Base-by-base conservation (phyloP, 2,797 vertebrate species). In the Lophura swinhoii region DNA sequence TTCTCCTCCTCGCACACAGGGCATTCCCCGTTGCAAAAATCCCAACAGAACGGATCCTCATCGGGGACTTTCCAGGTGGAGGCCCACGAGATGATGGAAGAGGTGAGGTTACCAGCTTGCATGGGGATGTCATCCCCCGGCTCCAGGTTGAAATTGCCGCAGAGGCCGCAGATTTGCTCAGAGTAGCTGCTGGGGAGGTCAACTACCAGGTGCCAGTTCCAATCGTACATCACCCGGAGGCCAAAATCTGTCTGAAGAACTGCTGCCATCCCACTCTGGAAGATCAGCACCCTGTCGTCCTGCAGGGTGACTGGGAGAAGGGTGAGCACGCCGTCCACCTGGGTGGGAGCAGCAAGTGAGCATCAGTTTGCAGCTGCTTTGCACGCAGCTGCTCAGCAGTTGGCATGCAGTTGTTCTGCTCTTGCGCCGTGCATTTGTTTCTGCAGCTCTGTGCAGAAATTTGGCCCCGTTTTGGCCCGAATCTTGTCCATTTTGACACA, bases 141-240 rank as follows among this genome's bases (percentile, higher is more conserved):
- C 23, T 98, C 88, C 21, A 97, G 96, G 1, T 99, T 98, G 66
- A 98, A 99, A 93, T 99, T 98, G 26, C 98, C 98, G 3, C 99
- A 99, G 43, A 99, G 95, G 44, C 98, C 98, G 1, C 98, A 98
- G 35, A 98, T 97, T 6, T 94, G 96, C 44, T 87, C 85, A 7
- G 70, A 98, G 97, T 98, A 99, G 76, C 95, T 97, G 60, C 97
- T 96, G 21, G 98, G 98, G 28, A 99, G 95, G 75, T 90, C 97
- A 26, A 99, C 55, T 7, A 93, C 14, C 39, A 99, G 72, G 7
- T 92, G n/a, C 79, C 81, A 93, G 79, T 97, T 97, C 98, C 98
- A 98, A 91, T 98, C 96, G 1, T 98, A 99, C 6, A 73, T 96
- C 37, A 99, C 97, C 5, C 94, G 66, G 26, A 99, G 96, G 16